Percentiles rank a stretch among this genome's conserved stretches.
These are phyloP conservation scores for Phoeniculus purpureus DNA, from an alignment of 2,797 vertebrate species.

Conservation along the genomic window DNA sequence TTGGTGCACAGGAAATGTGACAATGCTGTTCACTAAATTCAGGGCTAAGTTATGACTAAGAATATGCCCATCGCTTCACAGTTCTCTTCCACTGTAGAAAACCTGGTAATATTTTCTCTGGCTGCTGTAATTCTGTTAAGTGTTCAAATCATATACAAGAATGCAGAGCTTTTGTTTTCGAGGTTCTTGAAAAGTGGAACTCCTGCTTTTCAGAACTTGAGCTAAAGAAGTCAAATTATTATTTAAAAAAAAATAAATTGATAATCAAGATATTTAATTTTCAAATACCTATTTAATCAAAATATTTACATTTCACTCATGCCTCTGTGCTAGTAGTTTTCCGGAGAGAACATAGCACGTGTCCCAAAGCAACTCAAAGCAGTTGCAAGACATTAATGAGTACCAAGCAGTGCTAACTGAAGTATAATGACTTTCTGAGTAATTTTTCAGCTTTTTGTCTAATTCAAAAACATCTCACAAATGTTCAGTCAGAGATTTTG, in stretches of 20 bases:
- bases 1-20: neutral
- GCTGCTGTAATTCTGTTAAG: neutral
- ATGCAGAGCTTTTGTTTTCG: neutral
- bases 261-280: too few species aligned
- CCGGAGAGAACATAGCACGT: neutral
- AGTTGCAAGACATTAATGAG: neutral
- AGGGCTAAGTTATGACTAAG: neutral
- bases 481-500: neutral
- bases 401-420: neutral
- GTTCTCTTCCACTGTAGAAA: neutral
- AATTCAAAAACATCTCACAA: constrained; percentile 4
- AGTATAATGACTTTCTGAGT: neutral
- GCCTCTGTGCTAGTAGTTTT: neutral
- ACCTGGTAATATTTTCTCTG: neutral
- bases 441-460: constrained; percentile 8
- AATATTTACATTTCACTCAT: neutral
- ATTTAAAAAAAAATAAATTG: too few species aligned
- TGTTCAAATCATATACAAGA: neutral
- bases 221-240: neutral
- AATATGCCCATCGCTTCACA: neutral
- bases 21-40: neutral
- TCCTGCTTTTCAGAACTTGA: neutral
- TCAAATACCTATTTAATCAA: neutral
- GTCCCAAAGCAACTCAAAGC: neutral
- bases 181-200: neutral